Conservation (phyloP, 1,140 invertebrate genomes). For the Pseudomyrmex dendroicus region DNA sequence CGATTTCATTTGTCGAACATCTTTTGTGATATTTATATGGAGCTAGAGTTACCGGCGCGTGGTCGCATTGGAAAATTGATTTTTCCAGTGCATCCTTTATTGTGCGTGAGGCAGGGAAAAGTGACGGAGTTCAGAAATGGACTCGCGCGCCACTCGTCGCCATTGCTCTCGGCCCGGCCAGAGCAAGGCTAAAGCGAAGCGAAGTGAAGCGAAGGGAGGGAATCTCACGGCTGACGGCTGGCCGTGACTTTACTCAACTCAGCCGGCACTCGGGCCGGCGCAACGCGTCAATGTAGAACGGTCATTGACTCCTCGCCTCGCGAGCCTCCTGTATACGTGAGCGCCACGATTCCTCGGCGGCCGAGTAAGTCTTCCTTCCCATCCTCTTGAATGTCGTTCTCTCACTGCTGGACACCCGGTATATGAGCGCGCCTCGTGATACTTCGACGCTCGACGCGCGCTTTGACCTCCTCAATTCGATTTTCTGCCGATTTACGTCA, state of each 20-base stretch:
- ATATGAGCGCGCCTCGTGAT: constrained; percentile 71
- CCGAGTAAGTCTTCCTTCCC: constrained; percentile 63
- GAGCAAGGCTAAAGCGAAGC: constrained; percentile 76
- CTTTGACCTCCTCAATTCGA: constrained; percentile 45
- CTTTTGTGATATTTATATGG: neutral
- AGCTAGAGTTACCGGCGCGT: neutral
- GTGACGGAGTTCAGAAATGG: constrained; percentile 26
- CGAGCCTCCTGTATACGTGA: constrained; percentile 73
- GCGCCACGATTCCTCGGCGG: constrained; percentile 44
- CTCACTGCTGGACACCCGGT: constrained; percentile 75
- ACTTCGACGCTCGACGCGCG: constrained; percentile 62
- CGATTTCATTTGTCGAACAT: neutral
- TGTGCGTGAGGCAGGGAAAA: constrained; percentile 13
- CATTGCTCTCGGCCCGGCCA: constrained; percentile 72
- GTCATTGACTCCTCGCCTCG: constrained; percentile 82
- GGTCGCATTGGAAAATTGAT: neutral
- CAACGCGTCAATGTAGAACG: constrained; percentile 86
- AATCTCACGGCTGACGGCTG: constrained; percentile 84
- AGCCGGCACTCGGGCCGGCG: constrained; percentile 82
- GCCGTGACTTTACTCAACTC: constrained; percentile 85
- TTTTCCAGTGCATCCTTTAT: neutral
- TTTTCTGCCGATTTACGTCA: constrained; percentile 19
- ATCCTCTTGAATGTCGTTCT: constrained; percentile 46
- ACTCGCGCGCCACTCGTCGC: constrained; percentile 69
- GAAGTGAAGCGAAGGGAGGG: constrained; percentile 79